These are phyloP conservation scores for Seladonia tumulorum DNA, from an alignment of 2,888 invertebrate species.

Conservation along the genomic window DNA sequence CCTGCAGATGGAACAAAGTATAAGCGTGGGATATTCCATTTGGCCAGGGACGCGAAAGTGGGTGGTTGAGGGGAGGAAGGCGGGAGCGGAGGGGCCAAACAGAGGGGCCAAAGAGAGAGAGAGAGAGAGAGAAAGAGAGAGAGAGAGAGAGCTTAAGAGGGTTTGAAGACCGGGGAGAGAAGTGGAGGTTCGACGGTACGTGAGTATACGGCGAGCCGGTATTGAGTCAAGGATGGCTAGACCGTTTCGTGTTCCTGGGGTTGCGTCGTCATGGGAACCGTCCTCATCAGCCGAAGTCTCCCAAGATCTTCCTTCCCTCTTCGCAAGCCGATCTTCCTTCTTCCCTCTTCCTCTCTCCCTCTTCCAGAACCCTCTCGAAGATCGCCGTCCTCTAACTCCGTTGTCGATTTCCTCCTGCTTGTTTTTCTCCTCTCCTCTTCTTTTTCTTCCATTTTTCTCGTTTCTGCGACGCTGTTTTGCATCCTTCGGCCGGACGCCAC, in stretches of 20 bases:
- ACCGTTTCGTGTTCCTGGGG: conserved; percentile 80
- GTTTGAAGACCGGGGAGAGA: conserved; percentile 58
- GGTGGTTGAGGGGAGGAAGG: conserved; percentile 29
- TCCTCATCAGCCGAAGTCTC: conserved; percentile 79
- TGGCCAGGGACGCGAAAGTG: conserved; percentile 48
- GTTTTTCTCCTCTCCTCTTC: neutral
- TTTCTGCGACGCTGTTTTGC: conserved; percentile 56
- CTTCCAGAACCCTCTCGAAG: neutral
- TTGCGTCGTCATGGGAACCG: conserved; percentile 83
- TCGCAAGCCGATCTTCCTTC: neutral
- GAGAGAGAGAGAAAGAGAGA: neutral
- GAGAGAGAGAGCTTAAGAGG: conserved; percentile 60
- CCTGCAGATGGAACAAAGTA: conserved; percentile 67
- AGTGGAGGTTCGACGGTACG: conserved; percentile 63
- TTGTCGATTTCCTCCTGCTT: conserved; percentile 29
- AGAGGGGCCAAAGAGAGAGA: conserved; percentile 20
- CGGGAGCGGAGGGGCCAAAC: neutral
- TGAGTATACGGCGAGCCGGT: conserved; percentile 70
- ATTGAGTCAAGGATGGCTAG: conserved; percentile 79
- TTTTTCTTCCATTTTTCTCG: conserved; percentile 8
- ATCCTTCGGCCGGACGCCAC: conserved; percentile 28
- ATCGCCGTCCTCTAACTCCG: neutral
- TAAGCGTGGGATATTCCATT: conserved; percentile 65
- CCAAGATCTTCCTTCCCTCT: conserved; percentile 66
- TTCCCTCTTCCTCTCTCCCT: neutral